Evolutionary conservation across 2,113 vertebrate species (phyloP), one percentile per base, ranked within the genome.

Genomic region (Engystomops pustulosus): DNA sequence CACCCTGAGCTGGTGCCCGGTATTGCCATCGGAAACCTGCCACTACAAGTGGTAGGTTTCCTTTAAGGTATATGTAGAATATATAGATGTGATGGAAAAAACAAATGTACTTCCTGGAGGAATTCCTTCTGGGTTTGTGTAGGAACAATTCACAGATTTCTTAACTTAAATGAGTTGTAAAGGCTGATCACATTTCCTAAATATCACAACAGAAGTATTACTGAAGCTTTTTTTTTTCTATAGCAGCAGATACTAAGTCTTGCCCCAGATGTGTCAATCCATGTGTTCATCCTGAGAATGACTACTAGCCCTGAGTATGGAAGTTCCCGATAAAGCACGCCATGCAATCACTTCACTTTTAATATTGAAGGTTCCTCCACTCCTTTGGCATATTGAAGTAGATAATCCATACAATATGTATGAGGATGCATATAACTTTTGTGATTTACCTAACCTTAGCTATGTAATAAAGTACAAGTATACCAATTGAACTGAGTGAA

Each of bases 261-360:
- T 72, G 69, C 25, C 69, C 38, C 69, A 72, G 69, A 72, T 72
- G 69, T 72, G 69, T 72, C 69, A 47, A 45, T 25, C n/a, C 23
- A 44, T 45, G 41, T 72, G 69, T 44, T 72, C 41, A 71, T 72
- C 38, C 69, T 25, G 4, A 72, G 69, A 41, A 41, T 41, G 18
- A 44, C 20, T 70, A 23, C 34, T 23, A 70, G 68, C 68, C 68
- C 67, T 71, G 23, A 71, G 23, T 41, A 44, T 25, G 20, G 11
- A 36, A 71, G 36, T 23, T 65, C 8, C 60, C 60, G 2, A 68
- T 68, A 68, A 32, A 27, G 18, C 17, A 34, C 18, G 62, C 36
- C 65, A 32, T 7, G 32, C 20, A 72, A 45, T 44, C n/a, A 25
- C n/a, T 25, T 23, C 11, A 25, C 15, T n/a, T 41, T 27, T 44